Conservation (phyloP, 1,140 invertebrate genomes). For the Drosophila elegans region DNA sequence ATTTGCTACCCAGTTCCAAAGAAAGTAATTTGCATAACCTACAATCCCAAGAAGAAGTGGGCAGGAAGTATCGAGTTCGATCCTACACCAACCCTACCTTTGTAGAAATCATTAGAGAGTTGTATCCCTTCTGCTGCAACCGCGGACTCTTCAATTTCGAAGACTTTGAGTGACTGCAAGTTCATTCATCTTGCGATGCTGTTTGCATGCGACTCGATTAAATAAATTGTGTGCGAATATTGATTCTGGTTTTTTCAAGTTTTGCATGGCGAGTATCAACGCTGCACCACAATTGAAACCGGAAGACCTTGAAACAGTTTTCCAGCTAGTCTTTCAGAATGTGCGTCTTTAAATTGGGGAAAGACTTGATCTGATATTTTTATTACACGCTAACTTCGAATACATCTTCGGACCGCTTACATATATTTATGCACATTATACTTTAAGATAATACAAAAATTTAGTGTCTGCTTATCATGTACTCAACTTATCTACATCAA, state of each 20-base stretch:
- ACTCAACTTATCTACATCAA: slow-evolving; percentile 13
- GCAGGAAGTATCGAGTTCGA: slow-evolving; percentile 28
- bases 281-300: slow-evolving; percentile 17
- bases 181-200: slow-evolving; percentile 8
- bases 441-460: background rate
- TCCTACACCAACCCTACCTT: slow-evolving; percentile 48
- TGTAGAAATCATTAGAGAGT: slow-evolving; percentile 46
- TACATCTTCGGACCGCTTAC: background rate
- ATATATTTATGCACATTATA: background rate
- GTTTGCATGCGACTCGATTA: slow-evolving; percentile 8
- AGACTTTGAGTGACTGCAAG: slow-evolving; percentile 9
- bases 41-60: slow-evolving; percentile 36
- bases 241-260: slow-evolving; percentile 46
- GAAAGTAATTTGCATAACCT: slow-evolving; percentile 60
- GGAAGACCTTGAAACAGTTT: slow-evolving; percentile 12
- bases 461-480: slow-evolving; percentile 1
- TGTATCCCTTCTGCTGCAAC: slow-evolving; percentile 66
- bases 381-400: no score
- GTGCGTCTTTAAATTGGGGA: background rate
- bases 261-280: slow-evolving; percentile 7
- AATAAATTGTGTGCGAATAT: slow-evolving; percentile 49
- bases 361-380: no score
- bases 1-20: slow-evolving; percentile 55
- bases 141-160: slow-evolving; percentile 64
- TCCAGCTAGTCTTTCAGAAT: slow-evolving; percentile 1